Percentiles rank a stretch among this genome's conserved stretches.
phyloP scores from a whole-genome alignment of 2,797 vertebrate species.

The Zonotrichia albicollis region DNA sequence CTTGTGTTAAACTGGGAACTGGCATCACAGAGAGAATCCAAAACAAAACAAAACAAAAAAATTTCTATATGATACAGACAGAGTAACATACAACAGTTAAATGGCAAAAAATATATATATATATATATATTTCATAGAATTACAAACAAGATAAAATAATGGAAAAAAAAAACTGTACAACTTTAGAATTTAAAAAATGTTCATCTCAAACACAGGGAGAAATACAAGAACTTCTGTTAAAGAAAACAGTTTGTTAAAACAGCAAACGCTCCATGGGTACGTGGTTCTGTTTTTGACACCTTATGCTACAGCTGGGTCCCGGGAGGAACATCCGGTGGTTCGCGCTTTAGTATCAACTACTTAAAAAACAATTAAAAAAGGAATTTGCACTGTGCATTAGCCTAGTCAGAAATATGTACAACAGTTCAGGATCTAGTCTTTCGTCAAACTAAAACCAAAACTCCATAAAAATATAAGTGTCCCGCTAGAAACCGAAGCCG shows the following conservation, averaged over 20 bases:
- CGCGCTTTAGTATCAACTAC: slow-evolving; percentile 74
- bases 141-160: slow-evolving; percentile 89
- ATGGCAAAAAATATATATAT: slow-evolving; percentile 76
- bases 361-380: slow-evolving; percentile 73
- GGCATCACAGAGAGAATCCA: slow-evolving; percentile 83
- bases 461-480: slow-evolving; percentile 73
- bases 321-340: slow-evolving; percentile 70
- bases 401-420: slow-evolving; percentile 82
- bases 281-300: slow-evolving; percentile 70
- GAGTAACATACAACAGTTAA: slow-evolving; percentile 91
- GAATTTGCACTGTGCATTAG: slow-evolving; percentile 80
- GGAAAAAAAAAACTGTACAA: slow-evolving; percentile 80
- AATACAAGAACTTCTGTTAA: slow-evolving; percentile 75
- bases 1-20: slow-evolving; percentile 89
- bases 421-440: slow-evolving; percentile 74
- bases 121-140: slow-evolving; percentile 84
- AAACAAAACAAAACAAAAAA: slow-evolving; percentile 73
- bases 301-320: slow-evolving; percentile 77
- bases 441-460: slow-evolving; percentile 70
- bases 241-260: slow-evolving; percentile 75
- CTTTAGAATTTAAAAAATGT: slow-evolving; percentile 83
- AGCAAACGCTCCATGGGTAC: slow-evolving; percentile 64
- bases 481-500: slow-evolving; percentile 69
- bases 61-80: slow-evolving; percentile 85
- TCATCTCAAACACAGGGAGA: slow-evolving; percentile 82